A percentile compares a stretch with the other conserved stretches of the same genome.
These are phyloP conservation scores for Blastomussa wellsi DNA, from an alignment of 92 coral and sea anemone species.

Conservation along the genomic window DNA sequence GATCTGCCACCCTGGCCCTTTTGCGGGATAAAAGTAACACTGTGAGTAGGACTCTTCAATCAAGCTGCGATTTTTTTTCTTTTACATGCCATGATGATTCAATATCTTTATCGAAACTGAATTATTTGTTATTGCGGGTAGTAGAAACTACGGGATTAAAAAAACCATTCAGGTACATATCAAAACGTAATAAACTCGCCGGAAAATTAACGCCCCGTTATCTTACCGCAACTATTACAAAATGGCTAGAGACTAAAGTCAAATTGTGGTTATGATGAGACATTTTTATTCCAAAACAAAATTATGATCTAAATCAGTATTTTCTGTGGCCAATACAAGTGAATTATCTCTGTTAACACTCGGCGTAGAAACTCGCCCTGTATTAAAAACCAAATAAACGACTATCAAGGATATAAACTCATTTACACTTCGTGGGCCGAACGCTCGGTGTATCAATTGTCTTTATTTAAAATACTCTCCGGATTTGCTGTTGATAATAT, in stretches of 20 bases:
- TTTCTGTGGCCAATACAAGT: background rate
- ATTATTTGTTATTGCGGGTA: background rate
- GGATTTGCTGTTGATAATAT: background rate
- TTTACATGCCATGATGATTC: background rate
- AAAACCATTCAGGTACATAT: conserved; percentile 6
- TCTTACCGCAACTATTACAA: background rate
- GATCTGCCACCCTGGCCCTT: background rate
- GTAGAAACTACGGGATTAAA: background rate
- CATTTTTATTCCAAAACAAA: background rate
- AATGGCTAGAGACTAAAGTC: background rate
- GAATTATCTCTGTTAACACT: background rate
- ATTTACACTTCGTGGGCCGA: background rate
- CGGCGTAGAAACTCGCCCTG: background rate
- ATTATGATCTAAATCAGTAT: background rate
- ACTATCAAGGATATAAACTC: background rate
- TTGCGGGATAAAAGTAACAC: background rate
- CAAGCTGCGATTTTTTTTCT: conserved; percentile 3
- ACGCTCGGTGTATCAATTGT: background rate
- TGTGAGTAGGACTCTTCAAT: background rate
- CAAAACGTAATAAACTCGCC: background rate
- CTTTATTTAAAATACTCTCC: background rate
- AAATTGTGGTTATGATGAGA: background rate
- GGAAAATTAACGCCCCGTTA: background rate
- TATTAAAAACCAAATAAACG: background rate
- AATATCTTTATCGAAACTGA: background rate